Conservation (phyloP, 2,797 vertebrate species). For the Pipistrellus nathusii region DNA sequence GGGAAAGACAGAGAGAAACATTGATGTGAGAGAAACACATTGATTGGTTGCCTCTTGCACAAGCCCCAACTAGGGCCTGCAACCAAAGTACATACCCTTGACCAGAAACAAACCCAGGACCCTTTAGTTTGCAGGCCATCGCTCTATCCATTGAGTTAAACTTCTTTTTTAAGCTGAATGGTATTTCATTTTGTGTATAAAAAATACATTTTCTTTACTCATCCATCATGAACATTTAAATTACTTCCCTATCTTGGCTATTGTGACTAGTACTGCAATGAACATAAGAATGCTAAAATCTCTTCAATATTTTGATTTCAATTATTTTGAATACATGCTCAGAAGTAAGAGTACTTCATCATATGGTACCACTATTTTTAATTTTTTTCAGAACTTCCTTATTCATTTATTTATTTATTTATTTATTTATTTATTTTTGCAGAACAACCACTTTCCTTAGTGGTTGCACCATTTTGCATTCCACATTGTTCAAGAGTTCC, state of each 20-base stretch:
- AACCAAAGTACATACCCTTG: no score
- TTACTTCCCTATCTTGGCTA: not conserved
- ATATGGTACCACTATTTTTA: not conserved
- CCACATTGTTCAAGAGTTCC: not conserved
- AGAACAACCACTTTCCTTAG: not conserved
- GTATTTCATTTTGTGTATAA: not conserved
- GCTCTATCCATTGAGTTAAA: no score
- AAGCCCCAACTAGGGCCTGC: no score
- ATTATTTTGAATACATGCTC: not conserved
- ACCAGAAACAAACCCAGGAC: no score
- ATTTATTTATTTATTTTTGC: no score
- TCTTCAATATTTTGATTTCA: not conserved
- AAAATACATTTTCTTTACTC: not conserved
- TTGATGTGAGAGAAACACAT: no score
- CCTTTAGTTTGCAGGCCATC: no score
- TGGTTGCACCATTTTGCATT: not conserved
- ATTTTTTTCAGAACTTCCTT: not conserved
- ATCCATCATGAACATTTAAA: not conserved
- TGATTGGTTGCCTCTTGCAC: no score
- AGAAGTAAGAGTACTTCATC: not conserved
- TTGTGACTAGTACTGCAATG: not conserved
- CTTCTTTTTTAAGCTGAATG: not conserved
- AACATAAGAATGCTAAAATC: not conserved
- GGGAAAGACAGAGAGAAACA: no score
- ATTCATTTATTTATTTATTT: not conserved